These are phyloP conservation scores for Hippocampus comes DNA, from an alignment of 2,113 vertebrate species.

Conservation along the genomic window DNA sequence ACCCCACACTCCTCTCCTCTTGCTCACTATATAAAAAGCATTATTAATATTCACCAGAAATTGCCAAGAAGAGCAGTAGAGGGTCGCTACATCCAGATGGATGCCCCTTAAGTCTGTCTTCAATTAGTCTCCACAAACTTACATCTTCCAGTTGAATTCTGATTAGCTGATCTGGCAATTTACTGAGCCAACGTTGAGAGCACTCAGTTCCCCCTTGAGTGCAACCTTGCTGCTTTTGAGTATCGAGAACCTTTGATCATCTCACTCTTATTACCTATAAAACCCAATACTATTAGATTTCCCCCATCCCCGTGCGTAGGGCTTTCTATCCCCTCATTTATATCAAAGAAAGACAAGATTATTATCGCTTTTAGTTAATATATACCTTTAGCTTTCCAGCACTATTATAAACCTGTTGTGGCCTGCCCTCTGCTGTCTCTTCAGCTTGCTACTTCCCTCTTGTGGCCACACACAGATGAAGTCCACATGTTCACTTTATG, in stretches of 20 bases:
- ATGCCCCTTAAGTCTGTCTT: constrained; percentile 69
- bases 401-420: constrained; percentile 31
- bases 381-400: constrained; percentile 35
- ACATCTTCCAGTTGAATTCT: constrained; percentile 70
- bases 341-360: constrained; percentile 49
- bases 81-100: constrained; percentile 54
- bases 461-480: constrained; percentile 63
- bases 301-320: constrained; percentile 35
- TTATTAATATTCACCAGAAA: constrained; percentile 69
- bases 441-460: constrained; percentile 74
- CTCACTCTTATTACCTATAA: constrained; percentile 66
- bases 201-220: constrained; percentile 64
- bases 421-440: constrained; percentile 23
- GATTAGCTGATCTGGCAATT: constrained; percentile 73
- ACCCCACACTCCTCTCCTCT: background rate
- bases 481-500: constrained; percentile 41
- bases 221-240: constrained; percentile 61
- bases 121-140: constrained; percentile 70
- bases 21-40: constrained; percentile 55
- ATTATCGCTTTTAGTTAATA: constrained; percentile 51
- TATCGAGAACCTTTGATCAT: constrained; percentile 74
- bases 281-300: constrained; percentile 62
- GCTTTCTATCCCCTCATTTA: constrained; percentile 36
- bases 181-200: constrained; percentile 60
- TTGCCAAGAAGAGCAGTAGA: constrained; percentile 53